Evolutionary conservation across 2,113 vertebrate genomes (phyloP).

Genomic region (Jaculus jaculus): DNA sequence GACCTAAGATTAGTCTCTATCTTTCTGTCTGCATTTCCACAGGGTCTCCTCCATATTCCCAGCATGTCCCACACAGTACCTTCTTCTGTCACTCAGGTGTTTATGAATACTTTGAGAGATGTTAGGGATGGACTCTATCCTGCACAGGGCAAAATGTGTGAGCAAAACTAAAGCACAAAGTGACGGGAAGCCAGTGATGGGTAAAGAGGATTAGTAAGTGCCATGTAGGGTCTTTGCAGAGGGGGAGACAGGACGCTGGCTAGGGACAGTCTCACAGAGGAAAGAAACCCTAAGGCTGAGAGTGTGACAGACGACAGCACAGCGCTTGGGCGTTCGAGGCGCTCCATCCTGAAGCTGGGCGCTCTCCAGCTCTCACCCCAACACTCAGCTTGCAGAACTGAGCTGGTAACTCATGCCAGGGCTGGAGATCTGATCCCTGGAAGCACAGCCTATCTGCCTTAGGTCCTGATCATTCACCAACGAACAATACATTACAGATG

Average conservation of each 20-base stretch:
- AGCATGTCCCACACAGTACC: rapidly evolving
- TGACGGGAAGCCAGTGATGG: rapidly evolving
- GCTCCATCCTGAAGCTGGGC: rapidly evolving
- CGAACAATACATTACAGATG: too few relatives aligned
- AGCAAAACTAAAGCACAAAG: rapidly evolving
- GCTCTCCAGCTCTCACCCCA: rapidly evolving
- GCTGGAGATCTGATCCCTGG: rapidly evolving
- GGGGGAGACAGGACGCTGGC: neutral
- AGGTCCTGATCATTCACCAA: rapidly evolving
- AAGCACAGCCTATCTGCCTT: neutral
- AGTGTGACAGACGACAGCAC: rapidly evolving
- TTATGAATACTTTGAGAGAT: neutral
- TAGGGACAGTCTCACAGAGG: too few relatives aligned
- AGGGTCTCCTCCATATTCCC: rapidly evolving
- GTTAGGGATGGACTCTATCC: neutral
- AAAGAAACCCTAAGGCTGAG: neutral
- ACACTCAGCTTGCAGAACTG: neutral
- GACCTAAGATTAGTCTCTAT: neutral
- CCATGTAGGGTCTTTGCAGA: rapidly evolving
- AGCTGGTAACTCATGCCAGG: neutral
- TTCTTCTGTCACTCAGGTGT: neutral
- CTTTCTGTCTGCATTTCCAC: too few relatives aligned
- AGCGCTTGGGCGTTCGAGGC: rapidly evolving
- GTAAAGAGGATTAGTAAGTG: rapidly evolving
- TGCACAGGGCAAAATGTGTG: rapidly evolving